phyloP scores from a whole-genome alignment of 2,888 invertebrate species.

The Andrena haemorrhoa region DNA sequence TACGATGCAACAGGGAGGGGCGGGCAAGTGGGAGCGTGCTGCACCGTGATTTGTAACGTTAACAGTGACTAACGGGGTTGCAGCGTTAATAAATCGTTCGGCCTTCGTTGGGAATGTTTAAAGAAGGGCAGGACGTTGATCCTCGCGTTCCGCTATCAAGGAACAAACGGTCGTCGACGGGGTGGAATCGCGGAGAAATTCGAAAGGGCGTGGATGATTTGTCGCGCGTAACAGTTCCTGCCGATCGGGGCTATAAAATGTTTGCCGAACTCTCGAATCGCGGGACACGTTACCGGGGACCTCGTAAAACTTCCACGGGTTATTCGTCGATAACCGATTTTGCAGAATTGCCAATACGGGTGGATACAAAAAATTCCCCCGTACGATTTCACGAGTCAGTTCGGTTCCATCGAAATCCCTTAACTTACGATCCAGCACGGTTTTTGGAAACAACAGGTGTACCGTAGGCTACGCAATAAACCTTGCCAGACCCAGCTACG shows the following conservation, averaged over 20 bases:
- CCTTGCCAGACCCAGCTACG: not conserved
- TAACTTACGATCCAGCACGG: not conserved
- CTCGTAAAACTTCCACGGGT: conserved; percentile 10
- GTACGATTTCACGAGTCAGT: conserved; percentile 6
- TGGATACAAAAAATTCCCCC: conserved; percentile 14
- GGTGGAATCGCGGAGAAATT: not conserved
- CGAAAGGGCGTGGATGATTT: not conserved
- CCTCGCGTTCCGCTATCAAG: too few relatives aligned
- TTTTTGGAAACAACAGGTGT: conserved; percentile 16
- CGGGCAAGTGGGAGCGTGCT: conserved; percentile 13
- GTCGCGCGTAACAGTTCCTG: not conserved
- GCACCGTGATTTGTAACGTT: conserved; percentile 36
- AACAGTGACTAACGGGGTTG: conserved; percentile 24
- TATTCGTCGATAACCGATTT: conserved; percentile 29
- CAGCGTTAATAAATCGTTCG: conserved; percentile 39
- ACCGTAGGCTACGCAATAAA: not conserved
- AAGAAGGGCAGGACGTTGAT: not conserved
- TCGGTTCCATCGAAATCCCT: not conserved
- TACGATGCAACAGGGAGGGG: conserved; percentile 1
- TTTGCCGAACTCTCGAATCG: conserved; percentile 23
- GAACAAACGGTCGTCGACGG: not conserved
- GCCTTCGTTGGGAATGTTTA: conserved; percentile 16
- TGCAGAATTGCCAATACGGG: not conserved
- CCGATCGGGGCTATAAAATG: not conserved
- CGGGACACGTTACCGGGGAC: conserved; percentile 12